Conservation (phyloP, 2,888 invertebrate genomes). For the Athalia rosae region DNA sequence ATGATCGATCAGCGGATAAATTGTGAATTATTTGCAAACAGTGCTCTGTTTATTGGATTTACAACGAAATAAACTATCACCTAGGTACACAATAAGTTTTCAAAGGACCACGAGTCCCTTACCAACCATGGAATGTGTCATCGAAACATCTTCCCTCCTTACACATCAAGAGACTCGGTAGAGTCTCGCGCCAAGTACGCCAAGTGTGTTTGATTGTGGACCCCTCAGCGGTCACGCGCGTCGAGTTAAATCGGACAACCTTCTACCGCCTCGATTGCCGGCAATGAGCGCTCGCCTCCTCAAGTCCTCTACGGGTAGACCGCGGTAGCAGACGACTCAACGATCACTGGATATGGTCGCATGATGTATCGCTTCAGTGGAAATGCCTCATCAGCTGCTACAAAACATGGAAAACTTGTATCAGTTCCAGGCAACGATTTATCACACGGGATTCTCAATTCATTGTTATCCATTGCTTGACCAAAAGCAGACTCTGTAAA, state of each 20-base stretch:
- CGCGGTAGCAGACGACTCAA: constrained; percentile 54
- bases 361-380: constrained; percentile 55
- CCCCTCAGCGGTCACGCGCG: no score
- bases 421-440: no score
- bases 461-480: constrained; percentile 6
- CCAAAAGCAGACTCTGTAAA: constrained; percentile 39
- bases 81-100: constrained; percentile 17
- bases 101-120: background rate
- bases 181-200: no score
- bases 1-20: background rate
- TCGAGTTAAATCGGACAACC: no score
- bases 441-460: background rate
- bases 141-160: constrained; percentile 3
- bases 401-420: constrained; percentile 51
- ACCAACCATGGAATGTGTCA: constrained; percentile 8
- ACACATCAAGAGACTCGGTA: constrained; percentile 53
- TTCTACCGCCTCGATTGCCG: no score
- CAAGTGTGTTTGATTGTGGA: no score
- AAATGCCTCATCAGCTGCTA: constrained; percentile 55
- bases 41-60: constrained; percentile 39
- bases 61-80: constrained; percentile 28
- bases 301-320: no score
- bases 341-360: constrained; percentile 55
- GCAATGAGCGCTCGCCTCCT: no score
- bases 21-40: constrained; percentile 19